Evolutionary conservation across 2,113 vertebrate genomes (phyloP), one percentile per base, ranked within the genome.

Genomic region (Amphilophus citrinellus): DNA sequence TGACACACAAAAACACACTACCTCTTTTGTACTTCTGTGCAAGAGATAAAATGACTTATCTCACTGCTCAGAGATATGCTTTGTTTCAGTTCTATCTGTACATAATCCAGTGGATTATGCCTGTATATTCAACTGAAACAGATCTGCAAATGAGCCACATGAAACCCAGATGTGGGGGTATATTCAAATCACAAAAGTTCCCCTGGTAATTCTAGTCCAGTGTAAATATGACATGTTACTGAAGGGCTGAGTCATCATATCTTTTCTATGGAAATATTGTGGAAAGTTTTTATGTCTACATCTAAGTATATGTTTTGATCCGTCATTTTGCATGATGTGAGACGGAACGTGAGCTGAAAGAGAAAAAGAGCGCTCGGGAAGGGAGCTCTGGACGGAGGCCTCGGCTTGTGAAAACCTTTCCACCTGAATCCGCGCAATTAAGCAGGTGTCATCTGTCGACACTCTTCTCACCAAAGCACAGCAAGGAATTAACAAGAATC

Each of bases 241-340:
- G 76, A 84, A 87, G 81, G 79, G 76, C 85, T 90, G 83, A 92
- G 79, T 92, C 90, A 88, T 87, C 88, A 24, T 61, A 53, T 88
- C 79, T 82, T 84, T 50, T 56, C 62, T 82, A 77, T 85, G 71
- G 80, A 91, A 91, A 89, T 58, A 76, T 50, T 79, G 77, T 66
- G 44, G 7, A 58, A 68, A 62, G 18, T 78, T 75, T 89, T 58
- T 57, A 30, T 18, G 62, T 57, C 61, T 47, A 30, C 79, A 60
- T 78, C 42, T 90, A 77, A 56, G 82, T 71, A 75, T 82, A 84
- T 77, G 78, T 87, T 84, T 73, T 62, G 76, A 78, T 91, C 80
- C 89, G 82, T 91, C 87, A 90, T 42, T 84, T 75, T 82, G 80
- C 27, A 7, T 0, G 24, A 88, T 59, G 73, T 15, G 77, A 88